phyloP scores from a whole-genome alignment of 2,113 vertebrate species.

The Stigmatopora nigra region DNA sequence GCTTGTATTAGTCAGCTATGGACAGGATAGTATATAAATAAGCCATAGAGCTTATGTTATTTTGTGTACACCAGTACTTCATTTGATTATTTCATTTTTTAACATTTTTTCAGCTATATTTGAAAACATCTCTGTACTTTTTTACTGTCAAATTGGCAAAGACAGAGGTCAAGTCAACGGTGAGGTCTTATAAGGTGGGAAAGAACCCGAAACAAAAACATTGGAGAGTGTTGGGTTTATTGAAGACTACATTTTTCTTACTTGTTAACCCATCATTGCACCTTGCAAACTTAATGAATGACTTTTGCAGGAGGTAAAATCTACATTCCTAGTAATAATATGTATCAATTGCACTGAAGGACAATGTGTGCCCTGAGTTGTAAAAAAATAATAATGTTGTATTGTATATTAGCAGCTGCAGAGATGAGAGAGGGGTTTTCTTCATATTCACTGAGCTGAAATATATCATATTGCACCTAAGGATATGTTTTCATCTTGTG shows the following conservation, averaged over 20 bases:
- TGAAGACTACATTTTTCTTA: background rate
- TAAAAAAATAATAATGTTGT: background rate
- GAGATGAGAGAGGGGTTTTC: constrained; percentile 46
- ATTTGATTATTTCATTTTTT: too few relatives aligned
- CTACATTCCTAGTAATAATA: constrained; percentile 10
- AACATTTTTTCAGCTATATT: too few relatives aligned
- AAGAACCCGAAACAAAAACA: too few relatives aligned
- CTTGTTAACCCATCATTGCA: background rate
- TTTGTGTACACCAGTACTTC: too few relatives aligned
- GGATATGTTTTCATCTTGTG: background rate
- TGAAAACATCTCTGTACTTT: too few relatives aligned
- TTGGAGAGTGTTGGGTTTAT: background rate
- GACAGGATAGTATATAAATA: background rate
- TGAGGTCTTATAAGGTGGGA: too few relatives aligned
- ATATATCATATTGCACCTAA: background rate
- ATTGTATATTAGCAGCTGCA: constrained; percentile 27
- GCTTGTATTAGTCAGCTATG: background rate
- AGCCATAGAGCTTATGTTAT: background rate
- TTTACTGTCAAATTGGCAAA: too few relatives aligned
- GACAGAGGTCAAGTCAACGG: too few relatives aligned
- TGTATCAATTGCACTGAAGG: constrained; percentile 48
- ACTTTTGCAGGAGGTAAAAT: constrained; percentile 11
- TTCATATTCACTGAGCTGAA: constrained; percentile 16
- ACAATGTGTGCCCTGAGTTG: constrained; percentile 57
- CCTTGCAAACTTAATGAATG: constrained; percentile 27